Conservation (phyloP, 2,888 invertebrate genomes). For the Troides aeacus region DNA sequence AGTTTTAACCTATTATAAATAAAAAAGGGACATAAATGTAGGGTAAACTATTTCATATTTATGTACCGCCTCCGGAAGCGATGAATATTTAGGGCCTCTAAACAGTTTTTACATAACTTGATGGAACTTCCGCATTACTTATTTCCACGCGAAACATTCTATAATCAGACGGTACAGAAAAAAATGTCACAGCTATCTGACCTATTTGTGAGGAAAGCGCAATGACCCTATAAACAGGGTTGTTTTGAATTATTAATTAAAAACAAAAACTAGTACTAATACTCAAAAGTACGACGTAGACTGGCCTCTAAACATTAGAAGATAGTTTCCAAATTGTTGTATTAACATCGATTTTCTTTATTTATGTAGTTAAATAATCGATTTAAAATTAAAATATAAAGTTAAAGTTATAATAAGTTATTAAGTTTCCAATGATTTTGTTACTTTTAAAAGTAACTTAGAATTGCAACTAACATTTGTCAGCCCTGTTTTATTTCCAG, state of each 20-base stretch:
- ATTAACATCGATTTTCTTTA: too few species aligned
- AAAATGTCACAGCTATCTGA: constrained; percentile 63
- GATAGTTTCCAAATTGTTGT: too few species aligned
- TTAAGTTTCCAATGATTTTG: background rate
- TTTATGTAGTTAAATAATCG: too few species aligned
- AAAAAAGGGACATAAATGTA: too few species aligned
- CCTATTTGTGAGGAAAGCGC: constrained; percentile 60
- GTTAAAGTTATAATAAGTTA: background rate
- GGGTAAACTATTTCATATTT: too few species aligned
- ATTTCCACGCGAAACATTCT: constrained; percentile 59
- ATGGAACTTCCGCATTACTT: constrained; percentile 50
- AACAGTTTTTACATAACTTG: constrained; percentile 28
- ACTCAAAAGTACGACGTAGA: too few species aligned
- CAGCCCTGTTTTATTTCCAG: constrained; percentile 34
- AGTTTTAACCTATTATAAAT: too few species aligned
- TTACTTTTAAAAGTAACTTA: background rate
- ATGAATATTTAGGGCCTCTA: background rate
- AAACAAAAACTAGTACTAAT: too few species aligned
- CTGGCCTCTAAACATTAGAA: too few species aligned
- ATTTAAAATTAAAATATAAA: background rate
- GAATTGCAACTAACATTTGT: constrained; percentile 38
- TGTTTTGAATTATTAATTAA: constrained; percentile 1
- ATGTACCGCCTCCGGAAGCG: background rate
- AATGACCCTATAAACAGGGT: constrained; percentile 50
- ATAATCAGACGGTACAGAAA: constrained; percentile 61